Evolutionary conservation across 2,797 vertebrate genomes (phyloP).

Genomic region (Danio aesculapii): DNA sequence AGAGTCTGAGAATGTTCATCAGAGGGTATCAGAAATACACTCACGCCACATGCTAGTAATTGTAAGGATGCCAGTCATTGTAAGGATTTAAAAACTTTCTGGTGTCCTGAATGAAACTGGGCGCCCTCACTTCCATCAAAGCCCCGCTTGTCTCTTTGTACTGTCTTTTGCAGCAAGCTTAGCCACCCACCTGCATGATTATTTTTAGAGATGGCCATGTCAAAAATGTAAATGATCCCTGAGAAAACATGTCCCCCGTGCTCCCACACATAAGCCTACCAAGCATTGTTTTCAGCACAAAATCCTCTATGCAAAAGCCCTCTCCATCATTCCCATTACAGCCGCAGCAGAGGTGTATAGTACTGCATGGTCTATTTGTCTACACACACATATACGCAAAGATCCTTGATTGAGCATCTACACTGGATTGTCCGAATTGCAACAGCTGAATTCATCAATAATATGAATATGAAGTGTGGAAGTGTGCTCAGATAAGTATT

Average conservation of each 20-base stretch:
- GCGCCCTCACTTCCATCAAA: not conserved
- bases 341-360: slow-evolving; percentile 60
- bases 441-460: not conserved
- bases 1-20: not conserved
- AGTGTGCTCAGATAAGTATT: slow-evolving; percentile 17
- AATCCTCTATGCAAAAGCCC: slow-evolving; percentile 54
- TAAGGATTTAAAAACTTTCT: slow-evolving; percentile 11
- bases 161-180: slow-evolving; percentile 34
- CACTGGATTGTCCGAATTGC: not conserved
- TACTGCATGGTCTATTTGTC: slow-evolving; percentile 56
- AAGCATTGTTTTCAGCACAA: slow-evolving; percentile 51
- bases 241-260: slow-evolving; percentile 61
- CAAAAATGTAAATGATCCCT: slow-evolving; percentile 54
- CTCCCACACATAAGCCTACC: slow-evolving; percentile 55
- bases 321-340: slow-evolving; percentile 63
- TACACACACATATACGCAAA: not conserved
- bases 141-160: slow-evolving; percentile 34
- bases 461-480: not conserved
- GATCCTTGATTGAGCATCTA: slow-evolving; percentile 31
- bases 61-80: not conserved
- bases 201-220: slow-evolving; percentile 48
- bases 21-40: not conserved
- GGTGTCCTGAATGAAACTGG: not conserved
- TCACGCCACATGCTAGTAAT: not conserved
- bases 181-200: slow-evolving; percentile 49